Evolutionary conservation across 2,888 invertebrate genomes (phyloP).

Genomic region (Nesidiocoris tenuis): DNA sequence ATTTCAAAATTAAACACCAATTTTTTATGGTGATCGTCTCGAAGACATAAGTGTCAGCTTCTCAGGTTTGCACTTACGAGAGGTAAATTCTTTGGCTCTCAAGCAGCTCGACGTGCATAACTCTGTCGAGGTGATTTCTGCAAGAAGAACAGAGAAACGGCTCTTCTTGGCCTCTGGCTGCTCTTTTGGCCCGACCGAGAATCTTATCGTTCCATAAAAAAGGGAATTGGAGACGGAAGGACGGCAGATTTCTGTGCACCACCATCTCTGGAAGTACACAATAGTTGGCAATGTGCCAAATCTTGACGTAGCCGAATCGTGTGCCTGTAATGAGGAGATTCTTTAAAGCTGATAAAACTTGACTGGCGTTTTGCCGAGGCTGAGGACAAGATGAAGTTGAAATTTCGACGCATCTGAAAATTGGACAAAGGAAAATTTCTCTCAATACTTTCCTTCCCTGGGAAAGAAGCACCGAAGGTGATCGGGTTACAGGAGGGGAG

Average conservation of each 20-base stretch:
- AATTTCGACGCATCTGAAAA: too few relatives aligned
- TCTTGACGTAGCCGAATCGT: conserved; percentile 70
- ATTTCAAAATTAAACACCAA: too few relatives aligned
- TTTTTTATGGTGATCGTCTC: too few relatives aligned
- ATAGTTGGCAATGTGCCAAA: conserved; percentile 73
- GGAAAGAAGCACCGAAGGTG: too few relatives aligned
- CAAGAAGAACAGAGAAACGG: conserved; percentile 70
- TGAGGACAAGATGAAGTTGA: too few relatives aligned
- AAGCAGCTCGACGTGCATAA: conserved; percentile 68
- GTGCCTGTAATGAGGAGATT: conserved; percentile 22
- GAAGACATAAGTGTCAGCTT: too few relatives aligned
- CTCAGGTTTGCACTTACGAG: conserved; percentile 64
- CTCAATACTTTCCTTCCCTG: background rate
- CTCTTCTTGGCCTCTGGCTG: conserved; percentile 61
- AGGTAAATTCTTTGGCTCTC: conserved; percentile 66
- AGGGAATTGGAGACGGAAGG: conserved; percentile 67
- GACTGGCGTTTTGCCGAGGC: too few relatives aligned
- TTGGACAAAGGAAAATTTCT: too few relatives aligned
- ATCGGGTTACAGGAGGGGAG: too few relatives aligned
- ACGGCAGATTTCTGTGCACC: conserved; percentile 59
- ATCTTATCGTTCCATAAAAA: conserved; percentile 70
- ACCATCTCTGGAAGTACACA: conserved; percentile 58
- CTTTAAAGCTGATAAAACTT: too few relatives aligned
- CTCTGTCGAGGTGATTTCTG: conserved; percentile 68
- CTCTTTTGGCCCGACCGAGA: conserved; percentile 67